Evolutionary conservation across 37 sponge, comb jelly and placozoan species (phyloP).

Genomic region (Ianthella basta): DNA sequence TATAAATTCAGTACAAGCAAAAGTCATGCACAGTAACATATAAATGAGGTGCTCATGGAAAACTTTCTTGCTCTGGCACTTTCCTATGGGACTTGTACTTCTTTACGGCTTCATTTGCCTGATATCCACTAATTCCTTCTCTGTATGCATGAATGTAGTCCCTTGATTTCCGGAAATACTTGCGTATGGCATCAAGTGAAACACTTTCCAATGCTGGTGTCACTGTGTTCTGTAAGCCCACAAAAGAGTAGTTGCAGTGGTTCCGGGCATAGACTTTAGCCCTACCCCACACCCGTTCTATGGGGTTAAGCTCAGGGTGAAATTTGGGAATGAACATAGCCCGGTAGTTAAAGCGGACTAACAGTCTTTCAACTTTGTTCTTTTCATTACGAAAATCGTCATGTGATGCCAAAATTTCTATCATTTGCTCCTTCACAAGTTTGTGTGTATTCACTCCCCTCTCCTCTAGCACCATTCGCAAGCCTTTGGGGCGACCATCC

Average conservation of each 20-base stretch:
- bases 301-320: constrained; percentile 49
- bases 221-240: constrained; percentile 18
- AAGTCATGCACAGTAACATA: too few relatives aligned
- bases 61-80: constrained; percentile 23
- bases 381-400: constrained; percentile 30
- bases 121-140: constrained; percentile 21
- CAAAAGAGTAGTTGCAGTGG: constrained; percentile 46
- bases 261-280: constrained; percentile 29
- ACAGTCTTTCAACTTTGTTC: neutral
- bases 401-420: neutral
- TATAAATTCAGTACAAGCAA: too few relatives aligned
- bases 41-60: neutral
- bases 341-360: neutral
- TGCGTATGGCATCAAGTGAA: constrained; percentile 9
- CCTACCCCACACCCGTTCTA: constrained; percentile 34
- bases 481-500: constrained; percentile 14
- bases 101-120: neutral
- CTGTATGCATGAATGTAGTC: constrained; percentile 26
- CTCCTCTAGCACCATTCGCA: constrained; percentile 1
- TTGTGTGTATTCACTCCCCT: neutral
- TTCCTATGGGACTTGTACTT: constrained; percentile 10
- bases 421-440: constrained; percentile 3
- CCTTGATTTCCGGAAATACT: constrained; percentile 36
- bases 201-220: constrained; percentile 34
- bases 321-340: constrained; percentile 27